phyloP scores from a whole-genome alignment of 2,888 invertebrate species.

The Geophilus truncorum region DNA sequence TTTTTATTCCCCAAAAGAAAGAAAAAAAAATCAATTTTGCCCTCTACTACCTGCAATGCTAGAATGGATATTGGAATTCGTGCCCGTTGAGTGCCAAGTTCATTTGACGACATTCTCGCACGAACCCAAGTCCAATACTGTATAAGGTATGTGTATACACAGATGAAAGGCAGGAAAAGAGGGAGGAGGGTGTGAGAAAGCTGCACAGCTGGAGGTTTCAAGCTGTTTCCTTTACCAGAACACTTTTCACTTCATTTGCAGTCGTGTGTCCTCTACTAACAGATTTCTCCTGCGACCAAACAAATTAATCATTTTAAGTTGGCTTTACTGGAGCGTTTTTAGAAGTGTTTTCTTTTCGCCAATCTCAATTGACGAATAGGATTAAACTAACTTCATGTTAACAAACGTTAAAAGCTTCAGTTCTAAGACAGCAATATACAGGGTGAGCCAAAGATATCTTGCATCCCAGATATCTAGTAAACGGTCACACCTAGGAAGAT shows the following conservation, averaged over 20 bases:
- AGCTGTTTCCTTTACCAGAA: neutral
- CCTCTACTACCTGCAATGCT: neutral
- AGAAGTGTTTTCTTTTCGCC: neutral
- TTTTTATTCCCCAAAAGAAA: neutral
- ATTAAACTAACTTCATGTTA: no score
- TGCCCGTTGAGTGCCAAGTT: neutral
- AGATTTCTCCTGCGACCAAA: neutral
- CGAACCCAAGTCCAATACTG: neutral
- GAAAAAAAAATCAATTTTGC: neutral
- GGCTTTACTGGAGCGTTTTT: no score
- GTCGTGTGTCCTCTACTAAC: neutral
- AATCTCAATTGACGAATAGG: no score
- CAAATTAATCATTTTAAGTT: neutral
- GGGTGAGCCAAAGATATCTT: no score
- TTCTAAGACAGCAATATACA: no score
- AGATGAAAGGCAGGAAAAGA: neutral
- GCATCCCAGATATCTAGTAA: no score
- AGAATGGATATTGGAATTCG: neutral
- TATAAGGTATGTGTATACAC: neutral
- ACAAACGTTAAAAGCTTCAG: no score
- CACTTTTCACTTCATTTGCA: neutral
- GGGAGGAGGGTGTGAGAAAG: neutral
- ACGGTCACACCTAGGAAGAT: no score
- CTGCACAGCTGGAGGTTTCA: neutral
- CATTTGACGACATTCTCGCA: neutral